Percentiles rank a stretch among this genome's conserved stretches.
Conservation (phyloP, 2,797 vertebrate species). For the Oryzias dopingdopingensis region DNA sequence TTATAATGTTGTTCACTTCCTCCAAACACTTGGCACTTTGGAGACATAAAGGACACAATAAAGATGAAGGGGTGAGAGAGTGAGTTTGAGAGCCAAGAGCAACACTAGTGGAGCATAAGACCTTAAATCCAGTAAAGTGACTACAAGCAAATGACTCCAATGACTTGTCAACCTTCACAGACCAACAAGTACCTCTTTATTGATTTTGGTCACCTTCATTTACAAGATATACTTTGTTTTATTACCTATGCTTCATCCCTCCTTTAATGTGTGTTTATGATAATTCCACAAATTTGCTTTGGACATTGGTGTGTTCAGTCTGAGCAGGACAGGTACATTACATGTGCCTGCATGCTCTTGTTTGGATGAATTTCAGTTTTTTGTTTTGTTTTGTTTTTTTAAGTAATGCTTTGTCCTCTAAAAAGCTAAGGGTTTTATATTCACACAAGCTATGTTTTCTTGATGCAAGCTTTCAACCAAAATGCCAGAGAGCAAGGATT, state of each 20-base stretch:
- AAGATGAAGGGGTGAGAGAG: constrained; percentile 22
- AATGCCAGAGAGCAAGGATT: too few species aligned
- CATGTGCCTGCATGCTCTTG: constrained; percentile 10
- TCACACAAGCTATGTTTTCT: too few species aligned
- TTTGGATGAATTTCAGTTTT: constrained; percentile 11
- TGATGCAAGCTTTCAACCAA: too few species aligned
- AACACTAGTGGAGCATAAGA: constrained; percentile 47
- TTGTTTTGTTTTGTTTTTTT: background rate
- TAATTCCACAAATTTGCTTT: background rate
- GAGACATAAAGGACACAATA: constrained; percentile 22
- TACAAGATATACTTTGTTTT: background rate
- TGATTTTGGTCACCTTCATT: background rate
- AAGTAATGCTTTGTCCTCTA: constrained; percentile 11
- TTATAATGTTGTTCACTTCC: constrained; percentile 27
- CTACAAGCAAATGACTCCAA: constrained; percentile 49
- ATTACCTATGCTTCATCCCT: constrained; percentile 2
- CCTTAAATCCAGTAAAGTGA: constrained; percentile 42
- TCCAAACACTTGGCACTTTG: constrained; percentile 19
- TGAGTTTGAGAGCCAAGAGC: constrained; percentile 39
- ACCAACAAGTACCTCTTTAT: constrained; percentile 20
- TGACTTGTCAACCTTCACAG: constrained; percentile 55
- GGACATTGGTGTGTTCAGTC: background rate
- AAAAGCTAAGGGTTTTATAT: too few species aligned
- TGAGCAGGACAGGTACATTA: background rate
- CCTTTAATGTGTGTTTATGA: background rate